Percentiles rank a stretch among this genome's conserved stretches.
Conservation (phyloP, 2,888 invertebrate species). For the Cybosia mesomella region DNA sequence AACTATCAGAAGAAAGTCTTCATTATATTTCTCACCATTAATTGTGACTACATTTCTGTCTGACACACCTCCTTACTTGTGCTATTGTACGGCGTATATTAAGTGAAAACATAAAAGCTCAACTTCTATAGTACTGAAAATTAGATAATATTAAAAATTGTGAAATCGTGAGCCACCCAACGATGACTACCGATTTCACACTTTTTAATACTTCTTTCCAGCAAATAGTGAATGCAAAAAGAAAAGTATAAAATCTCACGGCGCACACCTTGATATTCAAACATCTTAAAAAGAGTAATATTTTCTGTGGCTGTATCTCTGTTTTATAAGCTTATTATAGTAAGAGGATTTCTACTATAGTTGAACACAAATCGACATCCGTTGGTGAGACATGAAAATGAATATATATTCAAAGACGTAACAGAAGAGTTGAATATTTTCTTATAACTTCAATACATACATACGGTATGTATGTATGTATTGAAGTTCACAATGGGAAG, state of each 20-base stretch:
- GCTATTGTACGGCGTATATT: too few relatives aligned
- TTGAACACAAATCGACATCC: background rate
- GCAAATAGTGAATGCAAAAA: background rate
- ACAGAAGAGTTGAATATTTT: background rate
- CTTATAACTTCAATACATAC: background rate
- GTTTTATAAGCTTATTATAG: conserved; percentile 2
- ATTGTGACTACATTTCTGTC: too few relatives aligned
- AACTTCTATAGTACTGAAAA: too few relatives aligned
- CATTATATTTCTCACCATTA: too few relatives aligned
- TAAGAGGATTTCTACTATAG: background rate
- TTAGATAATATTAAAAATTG: too few relatives aligned
- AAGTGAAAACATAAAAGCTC: too few relatives aligned
- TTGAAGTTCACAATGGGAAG: too few relatives aligned
- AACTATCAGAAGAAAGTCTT: too few relatives aligned
- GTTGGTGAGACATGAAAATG: background rate
- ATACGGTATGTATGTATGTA: too few relatives aligned
- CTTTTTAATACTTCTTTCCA: too few relatives aligned
- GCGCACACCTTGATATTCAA: background rate
- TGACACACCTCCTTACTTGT: too few relatives aligned
- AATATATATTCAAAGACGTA: background rate
- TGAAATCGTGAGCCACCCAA: background rate
- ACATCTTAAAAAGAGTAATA: background rate
- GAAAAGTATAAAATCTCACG: background rate
- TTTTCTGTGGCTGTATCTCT: background rate
- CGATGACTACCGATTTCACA: too few relatives aligned